Percentiles rank a stretch among this genome's conserved stretches.
phyloP scores from a whole-genome alignment of 2,113 vertebrate species.

The Malurus cyaneus region DNA sequence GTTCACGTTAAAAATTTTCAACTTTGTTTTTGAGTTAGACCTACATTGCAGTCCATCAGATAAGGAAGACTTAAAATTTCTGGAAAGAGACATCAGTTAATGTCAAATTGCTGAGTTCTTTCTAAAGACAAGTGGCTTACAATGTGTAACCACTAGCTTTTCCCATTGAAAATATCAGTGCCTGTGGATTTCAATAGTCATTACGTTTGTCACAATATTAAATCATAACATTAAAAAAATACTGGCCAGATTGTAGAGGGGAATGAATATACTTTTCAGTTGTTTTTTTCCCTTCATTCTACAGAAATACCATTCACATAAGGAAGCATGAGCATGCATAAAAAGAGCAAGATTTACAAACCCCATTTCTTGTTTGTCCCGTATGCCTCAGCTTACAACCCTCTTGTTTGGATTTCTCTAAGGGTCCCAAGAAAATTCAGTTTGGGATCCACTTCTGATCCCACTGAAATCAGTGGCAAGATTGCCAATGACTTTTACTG shows the following conservation, averaged over 20 bases:
- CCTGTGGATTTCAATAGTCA: neutral
- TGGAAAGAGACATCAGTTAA: constrained; percentile 21
- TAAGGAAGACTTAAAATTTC: constrained; percentile 12
- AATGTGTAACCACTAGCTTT: constrained; percentile 24
- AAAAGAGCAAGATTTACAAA: neutral
- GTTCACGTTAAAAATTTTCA: neutral
- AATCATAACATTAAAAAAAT: neutral
- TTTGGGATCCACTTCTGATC: neutral
- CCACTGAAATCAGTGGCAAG: constrained; percentile 9
- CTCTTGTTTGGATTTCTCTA: neutral
- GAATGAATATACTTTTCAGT: neutral
- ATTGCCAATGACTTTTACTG: neutral
- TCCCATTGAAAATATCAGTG: neutral
- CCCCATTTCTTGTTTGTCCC: neutral
- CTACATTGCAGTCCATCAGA: constrained; percentile 35
- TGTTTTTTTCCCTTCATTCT: neutral
- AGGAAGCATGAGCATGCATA: constrained; percentile 53
- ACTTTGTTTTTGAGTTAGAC: constrained; percentile 44
- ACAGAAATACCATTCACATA: neutral
- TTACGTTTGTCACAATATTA: constrained; percentile 15
- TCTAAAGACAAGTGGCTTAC: constrained; percentile 41
- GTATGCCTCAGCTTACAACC: neutral
- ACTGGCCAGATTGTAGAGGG: neutral
- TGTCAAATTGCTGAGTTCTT: constrained; percentile 21
- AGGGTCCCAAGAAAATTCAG: neutral